These are phyloP conservation scores for Martes martes DNA, from an alignment of 2,113 vertebrate species.

Conservation along the genomic window DNA sequence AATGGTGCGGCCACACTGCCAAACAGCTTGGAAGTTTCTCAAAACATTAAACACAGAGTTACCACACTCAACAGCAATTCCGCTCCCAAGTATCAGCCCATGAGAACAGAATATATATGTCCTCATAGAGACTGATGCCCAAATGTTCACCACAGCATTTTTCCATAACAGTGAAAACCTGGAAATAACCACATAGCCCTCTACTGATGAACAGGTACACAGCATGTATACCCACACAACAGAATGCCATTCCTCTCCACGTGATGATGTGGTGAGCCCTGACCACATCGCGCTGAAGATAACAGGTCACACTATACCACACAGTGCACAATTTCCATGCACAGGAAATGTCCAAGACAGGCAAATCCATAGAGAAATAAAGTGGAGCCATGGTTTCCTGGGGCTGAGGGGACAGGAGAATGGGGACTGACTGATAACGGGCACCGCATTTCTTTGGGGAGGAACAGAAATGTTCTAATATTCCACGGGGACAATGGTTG, in stretches of 20 bases:
- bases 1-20: not conserved
- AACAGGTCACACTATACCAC: not conserved
- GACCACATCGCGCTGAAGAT: accelerated
- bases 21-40: not conserved
- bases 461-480: not conserved
- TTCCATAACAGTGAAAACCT: not conserved
- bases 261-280: accelerated
- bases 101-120: not conserved
- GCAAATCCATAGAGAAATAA: not conserved
- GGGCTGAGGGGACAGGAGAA: accelerated
- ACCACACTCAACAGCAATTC: not conserved
- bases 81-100: not conserved
- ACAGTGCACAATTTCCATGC: accelerated
- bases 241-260: not conserved
- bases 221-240: too few species aligned
- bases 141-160: not conserved
- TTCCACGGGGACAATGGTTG: not conserved
- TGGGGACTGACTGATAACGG: not conserved
- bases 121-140: not conserved
- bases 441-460: not conserved
- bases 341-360: not conserved
- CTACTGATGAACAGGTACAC: accelerated
- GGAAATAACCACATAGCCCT: not conserved
- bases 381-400: not conserved
- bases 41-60: not conserved